phyloP scores from a whole-genome alignment of 2,888 invertebrate species.

The Caenorhabditis sinica region DNA sequence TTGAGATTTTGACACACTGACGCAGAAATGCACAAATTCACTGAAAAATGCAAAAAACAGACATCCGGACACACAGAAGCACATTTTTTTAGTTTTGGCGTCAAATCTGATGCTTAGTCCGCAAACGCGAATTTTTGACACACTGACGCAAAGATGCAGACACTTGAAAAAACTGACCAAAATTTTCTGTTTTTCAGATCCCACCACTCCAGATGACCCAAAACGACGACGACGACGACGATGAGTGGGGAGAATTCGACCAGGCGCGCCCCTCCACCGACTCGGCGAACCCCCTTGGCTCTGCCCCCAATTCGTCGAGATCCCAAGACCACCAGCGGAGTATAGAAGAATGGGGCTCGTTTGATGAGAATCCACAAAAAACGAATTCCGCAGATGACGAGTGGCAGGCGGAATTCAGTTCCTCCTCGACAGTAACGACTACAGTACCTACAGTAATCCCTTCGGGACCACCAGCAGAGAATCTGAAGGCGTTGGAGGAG shows the following conservation, averaged over 20 bases:
- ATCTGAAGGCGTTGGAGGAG: constrained; percentile 49
- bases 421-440: constrained; percentile 24
- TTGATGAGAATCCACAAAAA: constrained; percentile 36
- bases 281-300: neutral
- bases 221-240: constrained; percentile 51
- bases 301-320: constrained; percentile 7
- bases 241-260: constrained; percentile 81
- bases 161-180: too few relatives aligned
- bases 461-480: neutral
- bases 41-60: too few relatives aligned
- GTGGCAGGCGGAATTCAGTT: constrained; percentile 63
- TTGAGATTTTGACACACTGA: too few relatives aligned
- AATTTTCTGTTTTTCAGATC: constrained; percentile 37
- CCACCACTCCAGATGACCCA: constrained; percentile 6
- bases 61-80: too few relatives aligned
- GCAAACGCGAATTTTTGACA: too few relatives aligned
- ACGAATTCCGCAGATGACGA: constrained; percentile 37
- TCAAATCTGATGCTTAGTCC: too few relatives aligned
- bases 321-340: constrained; percentile 50
- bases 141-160: too few relatives aligned
- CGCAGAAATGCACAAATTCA: too few relatives aligned
- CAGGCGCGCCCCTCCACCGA: constrained; percentile 51
- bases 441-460: neutral
- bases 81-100: too few relatives aligned
- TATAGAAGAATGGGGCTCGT: constrained; percentile 56